A percentile compares a stretch with the other conserved stretches of the same genome.
Evolutionary conservation across 2,113 vertebrate genomes (phyloP).

Genomic region (Aplodontia rufa): DNA sequence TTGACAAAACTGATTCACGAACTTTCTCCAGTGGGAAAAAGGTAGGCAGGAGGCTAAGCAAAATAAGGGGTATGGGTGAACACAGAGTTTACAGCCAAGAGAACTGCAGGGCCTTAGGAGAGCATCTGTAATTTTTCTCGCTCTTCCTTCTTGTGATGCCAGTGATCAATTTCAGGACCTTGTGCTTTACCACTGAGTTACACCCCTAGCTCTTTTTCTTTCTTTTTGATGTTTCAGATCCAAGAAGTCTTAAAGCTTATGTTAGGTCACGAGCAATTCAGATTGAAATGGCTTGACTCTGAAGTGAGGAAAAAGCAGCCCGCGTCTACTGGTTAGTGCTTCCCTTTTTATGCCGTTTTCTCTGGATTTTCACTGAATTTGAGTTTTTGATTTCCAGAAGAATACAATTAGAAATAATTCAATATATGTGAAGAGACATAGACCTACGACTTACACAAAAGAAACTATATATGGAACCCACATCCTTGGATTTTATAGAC

Average conservation of each 20-base stretch:
- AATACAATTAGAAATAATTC: not conserved
- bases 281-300: constrained; percentile 38
- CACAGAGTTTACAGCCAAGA: not conserved
- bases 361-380: not conserved
- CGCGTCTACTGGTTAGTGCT: not conserved
- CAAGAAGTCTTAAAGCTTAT: constrained; percentile 58
- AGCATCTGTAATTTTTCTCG: not conserved
- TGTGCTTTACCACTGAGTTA: not conserved
- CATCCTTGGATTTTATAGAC: not conserved
- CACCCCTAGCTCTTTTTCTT: not conserved
- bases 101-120: not conserved
- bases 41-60: not conserved
- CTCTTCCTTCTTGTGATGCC: not conserved
- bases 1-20: not conserved
- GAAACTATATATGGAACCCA: not conserved
- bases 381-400: not conserved
- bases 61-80: not conserved
- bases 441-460: not conserved
- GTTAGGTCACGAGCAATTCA: constrained; percentile 58
- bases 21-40: not conserved
- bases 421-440: not conserved
- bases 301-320: constrained; percentile 58
- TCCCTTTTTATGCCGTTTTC: not conserved
- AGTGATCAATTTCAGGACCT: not conserved
- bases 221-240: constrained; percentile 72